Evolutionary conservation across 2,888 invertebrate genomes (phyloP), one percentile per base, ranked within the genome.

Genomic region (Drosophila barbarae): DNA sequence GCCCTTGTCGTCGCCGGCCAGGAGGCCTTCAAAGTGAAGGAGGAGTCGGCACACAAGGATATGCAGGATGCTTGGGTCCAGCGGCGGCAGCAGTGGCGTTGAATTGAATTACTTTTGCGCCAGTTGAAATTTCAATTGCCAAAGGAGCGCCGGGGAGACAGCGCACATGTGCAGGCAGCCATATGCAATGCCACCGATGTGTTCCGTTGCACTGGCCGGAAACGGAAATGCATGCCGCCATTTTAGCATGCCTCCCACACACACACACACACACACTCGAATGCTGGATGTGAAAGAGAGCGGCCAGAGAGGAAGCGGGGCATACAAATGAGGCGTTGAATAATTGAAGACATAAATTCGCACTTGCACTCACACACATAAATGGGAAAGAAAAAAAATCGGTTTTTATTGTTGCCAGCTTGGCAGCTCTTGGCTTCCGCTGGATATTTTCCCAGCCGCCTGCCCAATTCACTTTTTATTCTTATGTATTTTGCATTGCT

Each of bases 71-170:
- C 68, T 76, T 75, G 60, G 41, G 47, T 47, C 47, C 65, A 30
- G 68, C 79, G 69, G 77, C 76, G 41, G 41, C 41, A 30, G 44
- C 44, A 79, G 73, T 69, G 84, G 61, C 76, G 73, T 86, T 85
- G 86, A 87, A 86, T 87, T 86, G 83, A 86, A 86, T 86, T 84
- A 83, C 85, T 81, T 77, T 81, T 80, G 81, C 72, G 76, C 74
- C 82, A 73, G 84, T 84, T 84, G 83, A 81, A 81, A 81, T 84
- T 84, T 84, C 79, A 80, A 80, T 80, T 80, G 79, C 84, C 78
- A 58, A 46, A 53, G 60, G 55, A 53, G 59, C 63, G 46, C 26
- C 10, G 15, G 56, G 56, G 55, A 15, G 53, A 54, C 63, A 36
- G 63, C 23, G 73, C 78, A 78, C 84, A 78, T 83, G 84, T 78